Evolutionary conservation across 2,797 vertebrate species (phyloP).

Genomic region (Melanotaenia nigrans): DNA sequence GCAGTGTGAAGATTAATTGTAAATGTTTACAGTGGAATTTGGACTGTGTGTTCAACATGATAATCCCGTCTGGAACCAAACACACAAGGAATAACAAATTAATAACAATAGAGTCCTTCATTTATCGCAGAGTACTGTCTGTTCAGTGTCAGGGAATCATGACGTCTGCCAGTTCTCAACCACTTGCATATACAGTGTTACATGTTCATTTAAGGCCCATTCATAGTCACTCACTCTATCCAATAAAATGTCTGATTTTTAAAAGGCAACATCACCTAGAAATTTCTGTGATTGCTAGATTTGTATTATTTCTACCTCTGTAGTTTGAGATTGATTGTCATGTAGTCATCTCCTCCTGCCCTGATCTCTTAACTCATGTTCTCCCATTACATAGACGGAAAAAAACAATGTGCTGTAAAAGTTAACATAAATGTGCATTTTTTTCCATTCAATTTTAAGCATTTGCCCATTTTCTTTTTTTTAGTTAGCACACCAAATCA

Average conservation of each 20-base stretch:
- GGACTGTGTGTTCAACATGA: conserved; percentile 80
- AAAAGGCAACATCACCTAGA: conserved; percentile 30
- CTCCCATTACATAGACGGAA: conserved; percentile 23
- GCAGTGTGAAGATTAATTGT: conserved; percentile 78
- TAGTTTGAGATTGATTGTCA: conserved; percentile 71
- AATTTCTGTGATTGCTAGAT: conserved; percentile 13
- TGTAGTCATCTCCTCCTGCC: conserved; percentile 71
- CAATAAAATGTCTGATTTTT: conserved; percentile 34
- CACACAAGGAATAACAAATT: conserved; percentile 79
- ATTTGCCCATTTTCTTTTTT: background rate
- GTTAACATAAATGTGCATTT: too few relatives aligned
- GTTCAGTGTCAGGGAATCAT: conserved; percentile 63
- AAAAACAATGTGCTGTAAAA: conserved; percentile 6
- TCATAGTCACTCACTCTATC: conserved; percentile 34
- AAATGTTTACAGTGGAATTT: conserved; percentile 86
- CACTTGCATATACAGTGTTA: conserved; percentile 35
- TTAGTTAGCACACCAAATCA: background rate
- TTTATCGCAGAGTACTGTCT: conserved; percentile 76
- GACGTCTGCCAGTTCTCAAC: conserved; percentile 56
- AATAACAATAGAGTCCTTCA: conserved; percentile 76
- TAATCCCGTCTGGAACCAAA: conserved; percentile 79
- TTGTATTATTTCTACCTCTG: conserved; percentile 19
- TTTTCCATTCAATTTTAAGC: background rate
- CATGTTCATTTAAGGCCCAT: conserved; percentile 64
- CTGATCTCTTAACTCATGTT: conserved; percentile 41